Percentiles rank a stretch among this genome's conserved stretches.
These are phyloP conservation scores for Gibbula magus DNA, from an alignment of 2,888 invertebrate species.

Conservation along the genomic window DNA sequence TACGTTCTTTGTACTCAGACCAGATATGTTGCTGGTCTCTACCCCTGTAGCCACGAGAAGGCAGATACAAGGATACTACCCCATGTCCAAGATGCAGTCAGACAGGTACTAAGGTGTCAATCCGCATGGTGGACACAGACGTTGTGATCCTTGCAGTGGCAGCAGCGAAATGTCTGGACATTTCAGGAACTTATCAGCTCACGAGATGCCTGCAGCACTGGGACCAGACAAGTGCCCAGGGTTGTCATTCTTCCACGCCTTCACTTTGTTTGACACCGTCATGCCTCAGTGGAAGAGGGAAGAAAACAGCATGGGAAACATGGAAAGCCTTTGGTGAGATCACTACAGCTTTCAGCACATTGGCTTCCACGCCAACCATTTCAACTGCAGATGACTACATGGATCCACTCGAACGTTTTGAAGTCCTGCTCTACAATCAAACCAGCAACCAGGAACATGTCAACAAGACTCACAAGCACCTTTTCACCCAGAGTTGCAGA, in stretches of 20 bases:
- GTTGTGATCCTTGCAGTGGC: constrained; percentile 40
- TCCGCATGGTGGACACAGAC: constrained; percentile 39
- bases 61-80: constrained; percentile 39
- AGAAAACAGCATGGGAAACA: too few species aligned
- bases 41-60: constrained; percentile 41
- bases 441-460: constrained; percentile 27
- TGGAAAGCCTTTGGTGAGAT: too few species aligned
- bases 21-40: too few species aligned
- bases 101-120: constrained; percentile 23
- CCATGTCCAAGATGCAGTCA: constrained; percentile 29
- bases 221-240: too few species aligned
- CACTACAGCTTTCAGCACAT: too few species aligned
- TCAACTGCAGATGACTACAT: constrained; percentile 26
- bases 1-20: constrained; percentile 10
- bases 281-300: too few species aligned
- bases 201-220: too few species aligned
- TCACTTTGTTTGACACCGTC: constrained; percentile 45
- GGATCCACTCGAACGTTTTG: constrained; percentile 39
- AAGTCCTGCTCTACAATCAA: constrained; percentile 45
- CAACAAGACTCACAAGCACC: constrained; percentile 38
- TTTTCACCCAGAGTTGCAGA: constrained; percentile 37
- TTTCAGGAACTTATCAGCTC: too few species aligned
- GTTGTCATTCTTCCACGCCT: constrained; percentile 38
- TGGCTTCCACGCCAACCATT: too few species aligned
- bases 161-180: background rate